Base-by-base conservation (phyloP, 2,888 invertebrate species). In the Onthophagus sagittarius region DNA sequence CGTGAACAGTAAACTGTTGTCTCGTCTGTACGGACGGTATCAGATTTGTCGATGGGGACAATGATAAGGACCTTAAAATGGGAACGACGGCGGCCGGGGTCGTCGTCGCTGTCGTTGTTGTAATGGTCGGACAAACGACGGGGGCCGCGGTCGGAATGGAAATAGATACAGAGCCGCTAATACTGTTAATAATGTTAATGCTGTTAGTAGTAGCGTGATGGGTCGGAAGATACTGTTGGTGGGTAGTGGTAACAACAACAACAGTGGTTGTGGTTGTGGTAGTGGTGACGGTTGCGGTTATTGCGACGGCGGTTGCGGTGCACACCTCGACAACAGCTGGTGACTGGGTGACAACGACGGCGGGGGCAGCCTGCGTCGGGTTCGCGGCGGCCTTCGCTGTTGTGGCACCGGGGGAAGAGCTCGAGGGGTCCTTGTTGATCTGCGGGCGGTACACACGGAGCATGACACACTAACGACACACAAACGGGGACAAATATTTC, bases 391-490 rank as follows among this genome's bases (percentile, higher is more conserved):
- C 76, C 64, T 76, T 75, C 71, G 85, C 83, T 82, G 85, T 82
- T 82, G 85, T 83, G 82, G 84, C 83, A 82, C 82, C 83, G 82
- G 83, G 84, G 79, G 85, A 23, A 23, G 23, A 84, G 82, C 83
- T 86, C 81, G 85, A 80, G 81, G 85, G 82, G 82, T 89, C 88
- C 88, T 88, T 89, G 86, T 85, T 86, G 86, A 88, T 88, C 88
- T 89, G 88, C 86, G 87, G 86, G 82, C 67, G 67, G 67, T 67
- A 67, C 67, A 23, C 23, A 80, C 79, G 78, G 80, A 73, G 73
- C 73, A 72, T 72, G 72, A 76, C 73, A 75, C 76, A 76, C 39
- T 53, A 53, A 53, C 39, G 39, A 53, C 39, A 67, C 67, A 67
- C 67, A 67, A 67, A 67, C 32, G 32, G 67, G 67, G 70, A 75